These are phyloP conservation scores for Folsomia candida DNA, from an alignment of 2,888 invertebrate genomes.

Conservation along the genomic window DNA sequence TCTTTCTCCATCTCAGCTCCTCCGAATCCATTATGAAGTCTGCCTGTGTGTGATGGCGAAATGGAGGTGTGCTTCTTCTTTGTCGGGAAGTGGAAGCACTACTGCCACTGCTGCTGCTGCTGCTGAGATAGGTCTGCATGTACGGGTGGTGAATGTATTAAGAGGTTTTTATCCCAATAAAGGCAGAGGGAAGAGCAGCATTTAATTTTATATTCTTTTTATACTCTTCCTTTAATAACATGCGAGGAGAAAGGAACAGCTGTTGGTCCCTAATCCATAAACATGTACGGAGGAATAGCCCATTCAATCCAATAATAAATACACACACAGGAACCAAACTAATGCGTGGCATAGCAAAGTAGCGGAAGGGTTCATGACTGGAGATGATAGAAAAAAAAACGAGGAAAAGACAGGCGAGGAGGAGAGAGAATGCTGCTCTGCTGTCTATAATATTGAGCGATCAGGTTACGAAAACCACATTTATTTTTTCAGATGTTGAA, in stretches of 20 bases:
- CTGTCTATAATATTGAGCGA: too few species aligned
- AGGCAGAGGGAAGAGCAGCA: constrained; percentile 1
- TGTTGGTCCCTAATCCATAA: constrained; percentile 20
- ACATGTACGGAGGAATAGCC: constrained; percentile 3
- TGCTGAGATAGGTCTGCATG: too few species aligned
- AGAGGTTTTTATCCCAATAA: constrained; percentile 19
- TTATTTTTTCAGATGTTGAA: neutral
- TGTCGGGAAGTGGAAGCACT: too few species aligned
- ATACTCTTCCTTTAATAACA: constrained; percentile 16
- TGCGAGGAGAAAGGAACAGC: constrained; percentile 12
- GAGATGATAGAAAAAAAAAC: too few species aligned
- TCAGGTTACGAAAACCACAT: neutral
- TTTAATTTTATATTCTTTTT: constrained; percentile 18
- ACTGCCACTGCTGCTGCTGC: too few species aligned
- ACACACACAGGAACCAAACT: neutral
- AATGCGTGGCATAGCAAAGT: neutral
- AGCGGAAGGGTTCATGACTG: too few species aligned
- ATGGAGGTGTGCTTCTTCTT: neutral
- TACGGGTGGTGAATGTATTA: constrained; percentile 11
- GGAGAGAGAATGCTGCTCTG: too few species aligned
- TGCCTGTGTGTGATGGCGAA: neutral
- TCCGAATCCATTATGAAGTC: neutral
- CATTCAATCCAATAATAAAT: neutral
- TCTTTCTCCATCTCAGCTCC: neutral
- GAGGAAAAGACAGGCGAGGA: too few species aligned